Conservation (phyloP, 1,140 invertebrate genomes). For the Diorhabda carinulata region DNA sequence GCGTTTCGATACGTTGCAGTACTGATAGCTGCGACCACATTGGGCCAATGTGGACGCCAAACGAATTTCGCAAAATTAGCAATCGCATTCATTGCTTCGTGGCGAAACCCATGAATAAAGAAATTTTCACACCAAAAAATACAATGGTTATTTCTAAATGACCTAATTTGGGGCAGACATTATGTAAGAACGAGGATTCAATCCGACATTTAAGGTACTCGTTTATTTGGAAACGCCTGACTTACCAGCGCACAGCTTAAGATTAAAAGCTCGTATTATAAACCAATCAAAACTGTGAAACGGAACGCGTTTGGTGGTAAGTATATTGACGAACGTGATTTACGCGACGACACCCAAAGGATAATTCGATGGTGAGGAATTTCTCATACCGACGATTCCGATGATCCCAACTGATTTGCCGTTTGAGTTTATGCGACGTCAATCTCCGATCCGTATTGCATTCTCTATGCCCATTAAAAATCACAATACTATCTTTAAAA, state of each 20-base stretch:
- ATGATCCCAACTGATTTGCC: slow-evolving; percentile 46
- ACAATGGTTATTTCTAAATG: neutral
- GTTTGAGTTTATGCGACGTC: slow-evolving; percentile 47
- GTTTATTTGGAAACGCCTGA: no score
- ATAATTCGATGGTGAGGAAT: slow-evolving; percentile 44
- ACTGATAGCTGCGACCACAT: no score
- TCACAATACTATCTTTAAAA: slow-evolving; percentile 48
- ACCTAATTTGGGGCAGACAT: slow-evolving; percentile 45
- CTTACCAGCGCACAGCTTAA: no score
- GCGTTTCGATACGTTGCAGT: no score
- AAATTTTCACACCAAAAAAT: slow-evolving; percentile 44
- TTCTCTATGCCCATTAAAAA: slow-evolving; percentile 57
- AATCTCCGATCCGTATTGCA: slow-evolving; percentile 51
- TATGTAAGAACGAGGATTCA: slow-evolving; percentile 48
- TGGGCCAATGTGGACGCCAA: no score
- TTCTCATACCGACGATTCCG: slow-evolving; percentile 48
- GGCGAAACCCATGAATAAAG: no score
- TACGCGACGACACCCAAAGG: slow-evolving; percentile 36
- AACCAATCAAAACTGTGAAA: slow-evolving; percentile 40
- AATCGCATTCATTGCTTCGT: no score
- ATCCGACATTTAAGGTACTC: slow-evolving; percentile 15
- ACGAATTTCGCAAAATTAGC: no score
- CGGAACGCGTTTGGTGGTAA: slow-evolving; percentile 15
- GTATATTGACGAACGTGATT: slow-evolving; percentile 43
- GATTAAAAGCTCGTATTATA: slow-evolving; percentile 29